These are phyloP conservation scores for Bilobella aurantiaca DNA, from an alignment of 1,140 invertebrate species.

Conservation along the genomic window DNA sequence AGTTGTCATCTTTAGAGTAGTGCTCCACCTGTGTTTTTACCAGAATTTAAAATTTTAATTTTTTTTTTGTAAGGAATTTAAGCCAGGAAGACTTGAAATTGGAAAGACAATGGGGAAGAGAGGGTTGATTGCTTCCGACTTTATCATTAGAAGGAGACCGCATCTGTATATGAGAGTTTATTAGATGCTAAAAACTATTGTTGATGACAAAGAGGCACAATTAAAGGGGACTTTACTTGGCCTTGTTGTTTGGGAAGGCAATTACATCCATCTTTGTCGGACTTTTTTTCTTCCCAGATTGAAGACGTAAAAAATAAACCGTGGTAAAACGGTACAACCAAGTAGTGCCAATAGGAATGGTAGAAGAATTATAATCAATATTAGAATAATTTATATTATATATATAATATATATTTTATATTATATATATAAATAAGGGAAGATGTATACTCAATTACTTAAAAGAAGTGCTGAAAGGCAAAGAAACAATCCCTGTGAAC, in stretches of 20 bases:
- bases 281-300: not conserved
- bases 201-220: not conserved
- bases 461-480: conserved; percentile 15
- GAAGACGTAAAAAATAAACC: no score
- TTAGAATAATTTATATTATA: no score
- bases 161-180: not conserved
- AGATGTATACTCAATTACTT: conserved; percentile 16
- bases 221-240: not conserved
- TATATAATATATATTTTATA: no score
- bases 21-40: no score
- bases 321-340: no score
- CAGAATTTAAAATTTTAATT: no score
- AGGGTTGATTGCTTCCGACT: not conserved
- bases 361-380: no score
- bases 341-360: no score
- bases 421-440: not conserved
- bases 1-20: no score
- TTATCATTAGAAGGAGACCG: not conserved
- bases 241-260: not conserved
- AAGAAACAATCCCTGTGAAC: conserved; percentile 2
- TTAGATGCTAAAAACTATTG: not conserved
- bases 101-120: not conserved
- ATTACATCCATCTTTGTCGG: conserved; percentile 1
- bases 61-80: not conserved
- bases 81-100: not conserved